Evolutionary conservation across 1,140 invertebrate species (phyloP).

Genomic region (Calliopsis andreniformis): DNA sequence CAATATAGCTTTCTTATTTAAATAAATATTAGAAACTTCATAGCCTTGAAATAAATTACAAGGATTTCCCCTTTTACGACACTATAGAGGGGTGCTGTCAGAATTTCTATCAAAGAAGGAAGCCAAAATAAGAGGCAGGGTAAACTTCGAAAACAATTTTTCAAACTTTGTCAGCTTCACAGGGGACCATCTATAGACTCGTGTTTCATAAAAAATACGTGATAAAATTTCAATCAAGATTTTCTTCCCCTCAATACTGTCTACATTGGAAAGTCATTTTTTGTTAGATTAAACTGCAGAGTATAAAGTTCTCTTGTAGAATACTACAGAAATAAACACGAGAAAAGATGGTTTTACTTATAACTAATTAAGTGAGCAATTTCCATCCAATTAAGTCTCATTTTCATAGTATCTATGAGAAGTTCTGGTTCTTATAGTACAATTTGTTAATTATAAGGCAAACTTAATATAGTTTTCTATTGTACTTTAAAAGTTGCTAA

Average conservation of each 20-base stretch:
- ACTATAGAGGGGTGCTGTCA: constrained; percentile 12
- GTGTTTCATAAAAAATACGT: constrained; percentile 36
- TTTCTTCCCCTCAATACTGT: neutral
- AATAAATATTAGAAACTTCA: no score
- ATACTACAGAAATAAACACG: no score
- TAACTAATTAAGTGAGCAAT: no score
- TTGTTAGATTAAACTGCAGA: neutral
- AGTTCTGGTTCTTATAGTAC: no score
- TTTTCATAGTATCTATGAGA: no score
- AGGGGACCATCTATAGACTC: constrained; percentile 32
- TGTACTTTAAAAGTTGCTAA: neutral
- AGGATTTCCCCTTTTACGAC: constrained; percentile 8
- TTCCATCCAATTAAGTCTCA: no score
- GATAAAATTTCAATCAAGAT: constrained; percentile 26
- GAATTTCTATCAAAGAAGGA: constrained; percentile 24
- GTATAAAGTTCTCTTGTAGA: no score
- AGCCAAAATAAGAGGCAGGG: constrained; percentile 12
- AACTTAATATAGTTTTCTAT: neutral
- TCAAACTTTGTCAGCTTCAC: neutral
- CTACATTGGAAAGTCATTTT: neutral
- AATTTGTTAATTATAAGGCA: no score
- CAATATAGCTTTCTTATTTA: neutral
- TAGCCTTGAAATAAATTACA: neutral
- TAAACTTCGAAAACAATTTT: constrained; percentile 31
- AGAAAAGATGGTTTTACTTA: no score